Evolutionary conservation across 2,797 vertebrate genomes (phyloP), one percentile per base, ranked within the genome.

Genomic region (Luscinia megarhynchos): DNA sequence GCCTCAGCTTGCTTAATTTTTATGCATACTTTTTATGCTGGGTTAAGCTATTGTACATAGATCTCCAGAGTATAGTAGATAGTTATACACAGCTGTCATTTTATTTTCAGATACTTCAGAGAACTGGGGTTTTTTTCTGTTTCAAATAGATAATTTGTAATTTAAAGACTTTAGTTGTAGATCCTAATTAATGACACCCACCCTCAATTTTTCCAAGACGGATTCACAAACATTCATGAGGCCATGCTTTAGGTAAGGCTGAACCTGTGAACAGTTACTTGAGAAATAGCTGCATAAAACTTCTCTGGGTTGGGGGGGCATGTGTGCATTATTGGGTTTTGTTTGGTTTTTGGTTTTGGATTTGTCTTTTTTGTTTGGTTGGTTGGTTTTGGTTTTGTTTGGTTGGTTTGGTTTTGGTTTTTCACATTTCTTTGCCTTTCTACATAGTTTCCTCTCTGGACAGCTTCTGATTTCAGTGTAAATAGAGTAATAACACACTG

Each of bases 1-100:
- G 32, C 67, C 87, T 89, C 84, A 93, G 79, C 48, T 92, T 82
- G 36, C 66, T 95, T 77, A 30, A 70, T 62, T 92, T 89, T 55
- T 68, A n/a, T n/a, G 46, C 30, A 53, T 34, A 63, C 11, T 46
- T 62, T 92, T 93, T 92, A 84, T 81, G 73, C 73, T 84, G 61
- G 51, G 43, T 69, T 91, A 84, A 93, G 45, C 58, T 87, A 66
- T 2, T 81, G 63, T 53, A 81, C 30, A 67, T 69, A 81, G 67
- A 91, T 76, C 82, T 59, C 83, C 41, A 43, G 79, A 86, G 78
- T 22, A 68, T 0, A 72, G 59, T 6, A 68, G 13, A 46, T 0
- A 55, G 80, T 61, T 70, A 85, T 0, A 2, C 38, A 77, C 46
- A 91, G 79, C 90, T 95, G 86, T 36, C 54, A 59, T 41, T 78